Evolutionary conservation across 2,113 vertebrate genomes (phyloP).

Genomic region (Poecile atricapillus): DNA sequence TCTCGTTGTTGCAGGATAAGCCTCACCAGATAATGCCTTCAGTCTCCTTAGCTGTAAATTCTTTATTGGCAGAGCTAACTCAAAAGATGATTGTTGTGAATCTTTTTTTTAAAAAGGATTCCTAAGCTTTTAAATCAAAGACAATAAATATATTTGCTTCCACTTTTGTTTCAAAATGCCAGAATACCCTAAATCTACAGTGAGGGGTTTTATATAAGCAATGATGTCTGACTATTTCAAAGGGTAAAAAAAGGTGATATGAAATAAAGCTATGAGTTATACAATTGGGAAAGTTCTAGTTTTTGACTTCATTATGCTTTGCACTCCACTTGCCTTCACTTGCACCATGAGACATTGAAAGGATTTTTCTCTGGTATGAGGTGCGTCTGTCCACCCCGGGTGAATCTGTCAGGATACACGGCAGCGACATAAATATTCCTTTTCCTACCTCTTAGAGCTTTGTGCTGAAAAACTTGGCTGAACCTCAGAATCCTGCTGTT

Average conservation of each 20-base stretch:
- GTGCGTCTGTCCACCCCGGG: background rate
- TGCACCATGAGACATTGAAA: background rate
- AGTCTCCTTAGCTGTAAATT: background rate
- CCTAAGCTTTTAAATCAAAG: background rate
- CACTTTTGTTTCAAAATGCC: background rate
- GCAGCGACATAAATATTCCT: background rate
- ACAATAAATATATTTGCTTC: background rate
- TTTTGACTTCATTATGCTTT: background rate
- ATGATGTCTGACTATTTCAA: background rate
- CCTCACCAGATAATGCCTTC: background rate
- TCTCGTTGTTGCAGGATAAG: background rate
- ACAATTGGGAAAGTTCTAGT: background rate
- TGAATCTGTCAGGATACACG: background rate
- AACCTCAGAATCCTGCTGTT: background rate
- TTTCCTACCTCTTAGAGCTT: background rate
- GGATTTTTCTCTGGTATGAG: accelerated
- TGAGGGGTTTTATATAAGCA: background rate
- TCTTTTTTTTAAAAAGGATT: background rate
- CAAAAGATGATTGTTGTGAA: background rate
- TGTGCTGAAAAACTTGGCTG: background rate
- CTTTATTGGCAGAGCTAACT: background rate
- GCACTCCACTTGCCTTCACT: background rate
- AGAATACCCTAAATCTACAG: background rate
- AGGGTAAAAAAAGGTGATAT: background rate
- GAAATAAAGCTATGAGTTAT: background rate